A percentile compares a stretch with the other conserved stretches of the same genome.
Conservation (phyloP, 2,113 vertebrate genomes). For the Choloepus hoffmanni region DNA sequence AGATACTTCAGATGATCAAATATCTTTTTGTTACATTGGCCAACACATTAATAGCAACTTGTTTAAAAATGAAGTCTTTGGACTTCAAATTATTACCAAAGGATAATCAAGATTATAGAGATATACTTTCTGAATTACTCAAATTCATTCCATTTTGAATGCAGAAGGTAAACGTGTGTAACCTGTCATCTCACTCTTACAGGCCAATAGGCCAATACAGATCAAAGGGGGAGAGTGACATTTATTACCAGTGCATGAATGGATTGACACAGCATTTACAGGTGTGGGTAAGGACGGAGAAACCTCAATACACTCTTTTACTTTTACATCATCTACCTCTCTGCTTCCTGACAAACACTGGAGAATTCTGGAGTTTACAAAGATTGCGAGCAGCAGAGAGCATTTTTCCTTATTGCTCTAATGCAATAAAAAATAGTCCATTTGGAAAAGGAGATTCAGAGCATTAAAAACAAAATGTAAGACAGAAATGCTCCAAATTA, state of each 20-base stretch:
- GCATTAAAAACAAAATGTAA: not conserved
- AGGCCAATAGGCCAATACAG: not conserved
- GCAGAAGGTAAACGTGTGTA: too few species aligned
- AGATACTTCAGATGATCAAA: slow-evolving; percentile 59
- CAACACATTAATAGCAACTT: slow-evolving; percentile 9
- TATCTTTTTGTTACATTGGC: slow-evolving; percentile 62
- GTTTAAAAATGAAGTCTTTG: not conserved
- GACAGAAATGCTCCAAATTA: not conserved
- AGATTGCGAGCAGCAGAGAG: not conserved
- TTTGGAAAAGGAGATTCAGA: slow-evolving; percentile 20
- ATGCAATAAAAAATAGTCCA: not conserved
- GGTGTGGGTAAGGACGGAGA: not conserved
- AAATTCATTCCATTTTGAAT: not conserved
- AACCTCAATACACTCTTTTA: not conserved
- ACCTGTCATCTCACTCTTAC: not conserved
- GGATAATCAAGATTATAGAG: slow-evolving; percentile 32
- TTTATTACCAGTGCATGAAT: slow-evolving; percentile 22
- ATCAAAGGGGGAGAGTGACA: not conserved
- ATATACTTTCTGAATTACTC: slow-evolving; percentile 28
- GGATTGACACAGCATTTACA: not conserved
- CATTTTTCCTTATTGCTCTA: not conserved
- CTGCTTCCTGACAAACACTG: not conserved
- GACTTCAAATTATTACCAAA: slow-evolving; percentile 68
- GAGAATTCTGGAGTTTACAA: not conserved
- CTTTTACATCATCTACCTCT: not conserved